A percentile compares a stretch with the other conserved stretches of the same genome.
Conservation (phyloP, 2,888 invertebrate species). For the Drosophila mimetica region DNA sequence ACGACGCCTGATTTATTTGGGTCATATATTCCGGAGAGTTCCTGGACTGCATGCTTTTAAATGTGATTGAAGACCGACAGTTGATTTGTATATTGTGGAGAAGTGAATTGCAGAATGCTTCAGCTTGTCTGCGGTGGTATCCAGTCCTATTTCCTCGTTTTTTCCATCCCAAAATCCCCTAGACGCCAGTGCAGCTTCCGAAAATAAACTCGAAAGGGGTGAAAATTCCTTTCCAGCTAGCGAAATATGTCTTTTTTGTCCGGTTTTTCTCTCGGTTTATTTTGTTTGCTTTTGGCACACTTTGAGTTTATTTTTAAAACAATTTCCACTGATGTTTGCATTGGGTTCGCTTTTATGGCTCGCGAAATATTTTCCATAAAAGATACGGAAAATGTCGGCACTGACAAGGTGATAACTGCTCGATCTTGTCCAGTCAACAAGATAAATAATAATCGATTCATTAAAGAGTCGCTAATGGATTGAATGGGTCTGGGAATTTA, state of each 20-base stretch:
- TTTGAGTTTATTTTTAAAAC: slow-evolving; percentile 66
- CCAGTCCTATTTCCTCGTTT: not conserved
- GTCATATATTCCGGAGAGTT: slow-evolving; percentile 40
- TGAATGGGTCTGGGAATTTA: slow-evolving; percentile 14
- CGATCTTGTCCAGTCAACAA: slow-evolving; percentile 30
- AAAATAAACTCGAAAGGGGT: slow-evolving; percentile 44
- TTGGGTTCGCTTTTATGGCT: slow-evolving; percentile 21
- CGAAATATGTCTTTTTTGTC: slow-evolving; percentile 28
- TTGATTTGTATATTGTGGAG: slow-evolving; percentile 66
- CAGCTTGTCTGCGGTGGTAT: slow-evolving; percentile 27
- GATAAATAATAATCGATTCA: slow-evolving; percentile 35
- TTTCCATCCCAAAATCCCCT: slow-evolving; percentile 11
- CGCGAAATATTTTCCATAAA: slow-evolving; percentile 30
- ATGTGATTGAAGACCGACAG: slow-evolving; percentile 68
- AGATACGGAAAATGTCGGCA: slow-evolving; percentile 31
- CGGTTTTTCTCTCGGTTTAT: slow-evolving; percentile 27
- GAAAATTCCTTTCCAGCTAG: slow-evolving; percentile 34
- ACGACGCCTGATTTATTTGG: slow-evolving; percentile 48
- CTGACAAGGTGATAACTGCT: slow-evolving; percentile 48
- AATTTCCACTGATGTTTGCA: slow-evolving; percentile 24
- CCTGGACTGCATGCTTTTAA: slow-evolving; percentile 53
- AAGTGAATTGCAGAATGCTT: slow-evolving; percentile 21
- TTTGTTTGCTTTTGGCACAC: slow-evolving; percentile 59
- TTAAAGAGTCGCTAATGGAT: slow-evolving; percentile 42
- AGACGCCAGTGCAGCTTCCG: slow-evolving; percentile 21